Evolutionary conservation across 2,888 invertebrate genomes (phyloP).

Genomic region (Blera fallax): DNA sequence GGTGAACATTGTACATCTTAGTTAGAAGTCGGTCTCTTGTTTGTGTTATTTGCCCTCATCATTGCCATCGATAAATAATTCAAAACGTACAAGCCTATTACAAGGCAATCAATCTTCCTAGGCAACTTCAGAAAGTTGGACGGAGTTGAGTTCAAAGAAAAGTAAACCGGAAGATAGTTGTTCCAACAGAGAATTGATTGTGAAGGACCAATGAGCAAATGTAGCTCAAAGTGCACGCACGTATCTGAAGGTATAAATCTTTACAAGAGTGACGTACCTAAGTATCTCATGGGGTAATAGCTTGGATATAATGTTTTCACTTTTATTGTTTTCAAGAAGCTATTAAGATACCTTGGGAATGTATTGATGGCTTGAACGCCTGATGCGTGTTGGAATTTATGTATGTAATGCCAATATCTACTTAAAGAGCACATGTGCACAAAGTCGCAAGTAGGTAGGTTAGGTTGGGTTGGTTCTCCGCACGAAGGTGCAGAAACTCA

Average conservation of each 20-base stretch:
- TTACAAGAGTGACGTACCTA: neutral
- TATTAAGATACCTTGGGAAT: neutral
- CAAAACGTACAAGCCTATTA: slow-evolving; percentile 68
- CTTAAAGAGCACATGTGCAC: too few species aligned
- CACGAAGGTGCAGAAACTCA: too few species aligned
- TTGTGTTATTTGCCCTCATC: slow-evolving; percentile 5
- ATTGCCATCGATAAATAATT: slow-evolving; percentile 53
- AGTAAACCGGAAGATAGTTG: slow-evolving; percentile 2
- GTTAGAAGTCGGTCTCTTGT: slow-evolving; percentile 1
- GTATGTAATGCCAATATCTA: too few species aligned
- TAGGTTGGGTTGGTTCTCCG: too few species aligned
- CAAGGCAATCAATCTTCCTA: slow-evolving; percentile 68
- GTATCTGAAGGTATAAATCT: neutral
- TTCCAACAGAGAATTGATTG: slow-evolving; percentile 21
- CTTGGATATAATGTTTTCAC: neutral
- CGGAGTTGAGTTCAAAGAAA: neutral
- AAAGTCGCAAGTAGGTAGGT: too few species aligned
- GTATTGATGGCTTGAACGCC: neutral
- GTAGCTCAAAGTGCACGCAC: neutral
- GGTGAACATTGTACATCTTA: slow-evolving; percentile 33
- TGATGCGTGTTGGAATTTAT: neutral
- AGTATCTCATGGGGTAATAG: neutral
- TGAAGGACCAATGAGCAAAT: neutral
- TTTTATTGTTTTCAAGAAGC: neutral
- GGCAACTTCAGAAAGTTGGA: neutral